phyloP scores from a whole-genome alignment of 2,888 invertebrate species.

The Diachrysia chrysitis region DNA sequence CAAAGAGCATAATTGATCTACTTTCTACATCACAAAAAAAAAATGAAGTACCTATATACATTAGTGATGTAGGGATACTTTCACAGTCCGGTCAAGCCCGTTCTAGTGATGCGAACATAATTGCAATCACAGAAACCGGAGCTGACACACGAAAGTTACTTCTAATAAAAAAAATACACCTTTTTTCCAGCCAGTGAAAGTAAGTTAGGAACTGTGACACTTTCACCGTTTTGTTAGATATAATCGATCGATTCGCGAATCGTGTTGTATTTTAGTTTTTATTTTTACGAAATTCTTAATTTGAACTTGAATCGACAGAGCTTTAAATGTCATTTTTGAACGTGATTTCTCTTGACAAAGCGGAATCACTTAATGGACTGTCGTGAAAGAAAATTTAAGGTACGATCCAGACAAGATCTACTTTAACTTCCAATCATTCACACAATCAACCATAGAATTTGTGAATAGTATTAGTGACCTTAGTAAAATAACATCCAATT shows the following conservation, averaged over 20 bases:
- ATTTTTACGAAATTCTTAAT: slow-evolving; percentile 21
- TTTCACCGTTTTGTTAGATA: slow-evolving; percentile 68
- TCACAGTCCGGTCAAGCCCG: slow-evolving; percentile 36
- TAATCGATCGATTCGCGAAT: slow-evolving; percentile 58
- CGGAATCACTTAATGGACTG: neutral
- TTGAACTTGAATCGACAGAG: neutral
- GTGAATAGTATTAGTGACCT: neutral
- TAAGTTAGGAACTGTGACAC: slow-evolving; percentile 73
- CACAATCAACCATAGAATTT: neutral
- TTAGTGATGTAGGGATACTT: slow-evolving; percentile 34
- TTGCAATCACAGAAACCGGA: slow-evolving; percentile 48
- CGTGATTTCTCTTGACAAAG: neutral
- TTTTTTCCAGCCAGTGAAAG: slow-evolving; percentile 76
- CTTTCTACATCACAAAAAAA: slow-evolving; percentile 25
- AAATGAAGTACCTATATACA: slow-evolving; percentile 13
- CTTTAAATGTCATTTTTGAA: neutral
- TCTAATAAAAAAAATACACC: slow-evolving; percentile 52
- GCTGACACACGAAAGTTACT: slow-evolving; percentile 63
- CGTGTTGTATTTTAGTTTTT: slow-evolving; percentile 34
- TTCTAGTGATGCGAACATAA: slow-evolving; percentile 38
- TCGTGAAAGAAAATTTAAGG: neutral
- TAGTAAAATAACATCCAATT: neutral
- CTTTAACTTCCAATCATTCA: neutral
- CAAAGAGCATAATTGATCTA: slow-evolving; percentile 18
- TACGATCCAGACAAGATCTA: neutral